These are phyloP conservation scores for Pecten maximus DNA, from an alignment of 2,888 invertebrate genomes.

Conservation along the genomic window DNA sequence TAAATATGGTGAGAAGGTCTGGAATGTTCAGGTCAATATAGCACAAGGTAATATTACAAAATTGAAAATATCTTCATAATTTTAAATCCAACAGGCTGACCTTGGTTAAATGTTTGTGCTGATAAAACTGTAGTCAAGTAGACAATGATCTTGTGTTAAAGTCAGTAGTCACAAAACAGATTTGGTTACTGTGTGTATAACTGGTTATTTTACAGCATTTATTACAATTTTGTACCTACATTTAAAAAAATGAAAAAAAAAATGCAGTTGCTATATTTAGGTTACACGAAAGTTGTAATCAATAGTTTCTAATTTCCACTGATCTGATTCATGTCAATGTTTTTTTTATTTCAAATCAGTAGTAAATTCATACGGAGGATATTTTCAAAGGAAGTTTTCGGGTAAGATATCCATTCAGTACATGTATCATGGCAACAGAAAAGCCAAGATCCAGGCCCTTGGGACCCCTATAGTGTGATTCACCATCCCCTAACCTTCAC, in stretches of 20 bases:
- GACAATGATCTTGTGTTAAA: background rate
- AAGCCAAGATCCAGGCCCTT: background rate
- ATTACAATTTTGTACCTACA: too few species aligned
- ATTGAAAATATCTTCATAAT: background rate
- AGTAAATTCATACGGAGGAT: background rate
- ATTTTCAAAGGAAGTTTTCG: too few species aligned
- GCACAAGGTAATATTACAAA: background rate
- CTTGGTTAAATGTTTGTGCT: background rate
- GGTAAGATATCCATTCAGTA: background rate
- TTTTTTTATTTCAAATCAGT: background rate
- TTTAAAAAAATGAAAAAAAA: too few species aligned
- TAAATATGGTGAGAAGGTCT: background rate
- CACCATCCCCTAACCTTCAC: background rate
- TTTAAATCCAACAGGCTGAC: background rate
- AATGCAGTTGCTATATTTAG: background rate
- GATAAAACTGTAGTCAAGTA: background rate
- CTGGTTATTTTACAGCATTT: too few species aligned
- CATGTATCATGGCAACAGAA: background rate
- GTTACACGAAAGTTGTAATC: background rate
- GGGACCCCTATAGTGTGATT: background rate
- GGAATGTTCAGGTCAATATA: background rate
- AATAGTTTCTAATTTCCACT: background rate
- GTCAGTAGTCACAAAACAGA: background rate
- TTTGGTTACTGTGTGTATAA: too few species aligned
- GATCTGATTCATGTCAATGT: background rate